phyloP scores from a whole-genome alignment of 2,888 invertebrate genomes.

The Leuctra nigra region DNA sequence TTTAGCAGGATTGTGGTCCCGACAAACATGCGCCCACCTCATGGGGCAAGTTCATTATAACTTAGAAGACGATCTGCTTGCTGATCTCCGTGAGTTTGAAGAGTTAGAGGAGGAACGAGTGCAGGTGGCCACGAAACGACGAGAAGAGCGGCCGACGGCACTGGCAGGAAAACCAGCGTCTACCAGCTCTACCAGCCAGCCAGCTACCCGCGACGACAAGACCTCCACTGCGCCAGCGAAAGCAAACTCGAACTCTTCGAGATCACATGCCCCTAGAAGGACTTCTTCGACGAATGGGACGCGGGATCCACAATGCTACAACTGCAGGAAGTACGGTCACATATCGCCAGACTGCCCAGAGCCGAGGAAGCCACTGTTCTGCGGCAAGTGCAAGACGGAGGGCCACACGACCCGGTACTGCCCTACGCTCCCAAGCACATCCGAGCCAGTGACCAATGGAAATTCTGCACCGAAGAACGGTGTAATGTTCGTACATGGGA shows the following conservation, averaged over 20 bases:
- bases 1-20: not conserved
- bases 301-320: not conserved
- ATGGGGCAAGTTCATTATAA: not conserved
- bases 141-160: no score
- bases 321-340: slow-evolving; percentile 3
- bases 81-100: not conserved
- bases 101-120: not conserved
- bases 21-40: not conserved
- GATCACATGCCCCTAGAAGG: not conserved
- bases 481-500: not conserved
- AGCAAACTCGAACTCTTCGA: not conserved
- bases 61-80: not conserved
- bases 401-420: not conserved
- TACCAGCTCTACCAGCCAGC: not conserved
- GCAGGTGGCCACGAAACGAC: no score
- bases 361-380: not conserved
- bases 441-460: not conserved
- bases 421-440: not conserved
- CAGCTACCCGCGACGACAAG: not conserved
- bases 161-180: no score
- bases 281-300: not conserved
- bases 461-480: no score
- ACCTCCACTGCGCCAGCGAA: not conserved
- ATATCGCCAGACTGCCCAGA: slow-evolving; percentile 4
- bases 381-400: slow-evolving; percentile 3